These are phyloP conservation scores for Amphimedon queenslandica DNA, from an alignment of 37 sponge, comb jelly and placozoan species.

Conservation along the genomic window DNA sequence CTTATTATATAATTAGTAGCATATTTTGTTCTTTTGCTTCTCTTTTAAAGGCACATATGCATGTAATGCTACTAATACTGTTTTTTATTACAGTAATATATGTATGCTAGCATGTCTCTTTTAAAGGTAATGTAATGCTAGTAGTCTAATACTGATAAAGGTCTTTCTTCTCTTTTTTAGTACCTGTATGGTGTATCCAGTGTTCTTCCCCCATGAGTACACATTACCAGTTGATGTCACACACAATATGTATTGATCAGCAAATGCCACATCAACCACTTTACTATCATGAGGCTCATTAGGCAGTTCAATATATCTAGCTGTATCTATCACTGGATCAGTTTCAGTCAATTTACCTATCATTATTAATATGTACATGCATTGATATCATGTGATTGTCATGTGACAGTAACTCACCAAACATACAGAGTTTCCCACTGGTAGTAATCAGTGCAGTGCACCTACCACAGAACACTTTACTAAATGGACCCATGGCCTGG, in stretches of 20 bases:
- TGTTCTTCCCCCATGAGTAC: constrained; percentile 64
- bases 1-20: too few relatives aligned
- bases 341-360: constrained; percentile 47
- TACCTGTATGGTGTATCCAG: not conserved
- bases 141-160: too few relatives aligned
- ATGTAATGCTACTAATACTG: too few relatives aligned
- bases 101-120: too few relatives aligned
- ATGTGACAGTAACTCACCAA: too few relatives aligned
- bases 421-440: constrained; percentile 20
- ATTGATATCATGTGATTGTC: too few relatives aligned
- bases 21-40: too few relatives aligned
- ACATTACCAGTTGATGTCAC: constrained; percentile 65
- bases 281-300: constrained; percentile 14
- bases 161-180: too few relatives aligned
- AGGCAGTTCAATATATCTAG: constrained; percentile 28
- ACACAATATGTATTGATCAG: constrained; percentile 42
- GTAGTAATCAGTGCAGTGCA: constrained; percentile 22
- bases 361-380: not conserved
- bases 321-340: not conserved
- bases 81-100: too few relatives aligned
- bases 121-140: too few relatives aligned
- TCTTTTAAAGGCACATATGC: too few relatives aligned
- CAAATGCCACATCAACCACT: constrained; percentile 33
- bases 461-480: constrained; percentile 46
- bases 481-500: constrained; percentile 39